Base-by-base conservation (phyloP, 1,140 invertebrate genomes). In the Dinoponera quadriceps region DNA sequence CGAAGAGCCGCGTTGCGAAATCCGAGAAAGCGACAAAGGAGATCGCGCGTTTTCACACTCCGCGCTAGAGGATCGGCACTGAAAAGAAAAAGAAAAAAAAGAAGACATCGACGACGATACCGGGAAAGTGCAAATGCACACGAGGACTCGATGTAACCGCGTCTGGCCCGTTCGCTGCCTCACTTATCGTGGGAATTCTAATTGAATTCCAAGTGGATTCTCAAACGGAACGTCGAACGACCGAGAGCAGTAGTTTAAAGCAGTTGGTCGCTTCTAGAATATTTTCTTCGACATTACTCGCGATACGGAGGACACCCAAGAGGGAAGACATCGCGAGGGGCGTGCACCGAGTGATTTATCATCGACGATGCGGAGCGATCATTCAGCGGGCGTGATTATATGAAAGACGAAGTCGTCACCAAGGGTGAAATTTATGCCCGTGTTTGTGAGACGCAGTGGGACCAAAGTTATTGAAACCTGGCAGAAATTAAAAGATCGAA, bases 131-230 rank as follows among this genome's bases (percentile, higher is more conserved):
- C 25, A 74, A 82, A 20, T 25, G 71, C 44, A 62, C n/a, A 59
- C 54, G 54, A 49, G 51, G 2, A 72, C 44, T 49, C 11, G 54
- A 59, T 51, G 44, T 59, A 80, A 27, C 29, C 29, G 38, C 20
- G 44, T 18, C 27, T 78, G 57, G 27, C n/a, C n/a, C 13, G 55
- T 44, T 77, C 49, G 22, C 49, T 2, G 55, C 69, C 16, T 84
- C 82, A 87, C 63, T 88, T 88, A 88, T 38, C 86, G 54, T 66
- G 74, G 29, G 22, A 77, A 84, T 84, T 87, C 85, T 88, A 88
- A 88, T 88, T 88, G 75, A 77, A 75, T 84, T 71, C 57, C 85
- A 88, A 88, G 74, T 88, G 71, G 82, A 81, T 87, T 66, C 11
- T 82, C 63, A 88, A 88, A 88, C 85, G 63, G 14, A 84, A 87